Conservation (phyloP, 2,888 invertebrate genomes). For the Parascotia fuliginaria region DNA sequence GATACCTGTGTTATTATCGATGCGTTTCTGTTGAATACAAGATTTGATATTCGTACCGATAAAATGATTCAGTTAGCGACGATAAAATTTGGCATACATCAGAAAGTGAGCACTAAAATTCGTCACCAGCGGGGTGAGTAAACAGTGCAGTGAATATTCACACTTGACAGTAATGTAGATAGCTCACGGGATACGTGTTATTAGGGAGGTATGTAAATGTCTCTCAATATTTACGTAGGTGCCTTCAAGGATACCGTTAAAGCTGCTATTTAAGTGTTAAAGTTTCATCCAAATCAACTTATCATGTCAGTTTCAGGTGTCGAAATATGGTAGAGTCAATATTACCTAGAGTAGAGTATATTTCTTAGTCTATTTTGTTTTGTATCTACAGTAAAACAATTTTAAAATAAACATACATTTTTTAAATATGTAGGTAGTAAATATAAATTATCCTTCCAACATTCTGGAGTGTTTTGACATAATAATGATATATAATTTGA, state of each 20-base stretch:
- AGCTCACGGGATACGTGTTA: conserved; percentile 31
- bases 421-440: too few relatives aligned
- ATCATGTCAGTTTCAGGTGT: not conserved
- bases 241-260: conserved; percentile 17
- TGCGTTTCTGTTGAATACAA: conserved; percentile 43
- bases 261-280: conserved; percentile 18
- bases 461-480: too few relatives aligned
- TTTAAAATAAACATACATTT: too few relatives aligned
- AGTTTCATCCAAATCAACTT: not conserved
- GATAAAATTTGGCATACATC: conserved; percentile 87
- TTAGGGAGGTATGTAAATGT: conserved; percentile 46
- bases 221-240: conserved; percentile 4
- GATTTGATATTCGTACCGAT: conserved; percentile 55
- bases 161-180: conserved; percentile 35
- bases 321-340: not conserved
- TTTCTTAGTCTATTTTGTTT: too few relatives aligned
- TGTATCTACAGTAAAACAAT: too few relatives aligned
- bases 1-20: conserved; percentile 52
- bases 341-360: too few relatives aligned
- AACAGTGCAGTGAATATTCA: conserved; percentile 77
- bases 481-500: too few relatives aligned
- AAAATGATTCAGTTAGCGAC: conserved; percentile 88
- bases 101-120: conserved; percentile 83
- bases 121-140: conserved; percentile 81
- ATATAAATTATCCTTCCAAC: too few relatives aligned